These are phyloP conservation scores for Gnatocerus cornutus DNA, from an alignment of 2,888 invertebrate genomes.

Conservation along the genomic window DNA sequence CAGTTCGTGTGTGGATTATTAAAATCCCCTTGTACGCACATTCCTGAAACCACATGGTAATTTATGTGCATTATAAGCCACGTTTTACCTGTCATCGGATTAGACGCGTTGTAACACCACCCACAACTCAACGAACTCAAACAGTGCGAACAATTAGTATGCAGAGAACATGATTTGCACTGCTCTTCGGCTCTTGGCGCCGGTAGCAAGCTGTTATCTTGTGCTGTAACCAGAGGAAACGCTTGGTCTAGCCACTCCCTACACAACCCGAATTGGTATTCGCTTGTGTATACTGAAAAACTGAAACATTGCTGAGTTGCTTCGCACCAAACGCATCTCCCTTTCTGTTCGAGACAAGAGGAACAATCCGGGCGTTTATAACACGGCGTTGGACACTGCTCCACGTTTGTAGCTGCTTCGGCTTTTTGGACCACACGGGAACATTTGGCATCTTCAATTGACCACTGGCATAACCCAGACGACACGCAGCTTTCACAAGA, in stretches of 20 bases:
- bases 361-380: slow-evolving; percentile 84
- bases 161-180: slow-evolving; percentile 86
- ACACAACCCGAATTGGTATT: slow-evolving; percentile 94
- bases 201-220: slow-evolving; percentile 65
- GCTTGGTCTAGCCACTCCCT: slow-evolving; percentile 94
- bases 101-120: slow-evolving; percentile 92
- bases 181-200: slow-evolving; percentile 74
- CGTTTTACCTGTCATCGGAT: slow-evolving; percentile 89
- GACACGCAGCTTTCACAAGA: slow-evolving; percentile 89
- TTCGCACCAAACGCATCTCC: slow-evolving; percentile 96
- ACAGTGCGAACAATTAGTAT: slow-evolving; percentile 85
- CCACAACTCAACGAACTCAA: slow-evolving; percentile 91
- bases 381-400: slow-evolving; percentile 88
- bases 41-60: slow-evolving; percentile 71
- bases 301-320: slow-evolving; percentile 94
- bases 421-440: slow-evolving; percentile 82
- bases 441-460: slow-evolving; percentile 90
- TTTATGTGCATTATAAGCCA: background rate
- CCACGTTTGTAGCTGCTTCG: slow-evolving; percentile 77
- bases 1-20: slow-evolving; percentile 84
- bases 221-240: slow-evolving; percentile 70
- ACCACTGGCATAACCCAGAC: slow-evolving; percentile 91
- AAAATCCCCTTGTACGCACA: slow-evolving; percentile 90
- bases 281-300: slow-evolving; percentile 95
- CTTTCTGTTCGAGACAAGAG: slow-evolving; percentile 85